phyloP scores from a whole-genome alignment of 2,888 invertebrate species.

The Epistrophella euchroma region DNA sequence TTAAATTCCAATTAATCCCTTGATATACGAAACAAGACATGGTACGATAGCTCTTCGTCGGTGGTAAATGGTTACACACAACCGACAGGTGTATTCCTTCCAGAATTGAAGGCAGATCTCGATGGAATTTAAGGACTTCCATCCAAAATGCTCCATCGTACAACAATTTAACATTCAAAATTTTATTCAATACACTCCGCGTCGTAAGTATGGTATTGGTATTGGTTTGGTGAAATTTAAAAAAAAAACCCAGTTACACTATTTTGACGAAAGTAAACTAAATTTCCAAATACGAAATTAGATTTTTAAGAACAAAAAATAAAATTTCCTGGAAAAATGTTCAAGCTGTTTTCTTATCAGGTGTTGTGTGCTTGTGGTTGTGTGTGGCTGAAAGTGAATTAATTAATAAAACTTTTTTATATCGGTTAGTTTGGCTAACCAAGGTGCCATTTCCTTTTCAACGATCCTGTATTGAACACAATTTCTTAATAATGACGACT shows the following conservation, averaged over 20 bases:
- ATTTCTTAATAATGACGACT: neutral
- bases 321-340: neutral
- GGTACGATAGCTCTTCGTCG: conserved; percentile 4
- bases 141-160: neutral
- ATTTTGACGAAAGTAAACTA: neutral
- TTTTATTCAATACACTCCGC: neutral
- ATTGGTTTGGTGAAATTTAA: neutral
- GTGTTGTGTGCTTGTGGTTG: too few relatives aligned
- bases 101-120: conserved; percentile 23
- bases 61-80: conserved; percentile 37
- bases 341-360: too few relatives aligned
- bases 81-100: conserved; percentile 25
- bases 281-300: too few relatives aligned
- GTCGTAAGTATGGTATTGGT: neutral
- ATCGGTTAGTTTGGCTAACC: neutral
- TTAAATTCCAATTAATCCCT: conserved; percentile 73
- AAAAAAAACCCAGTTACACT: neutral
- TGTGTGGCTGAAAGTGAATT: neutral
- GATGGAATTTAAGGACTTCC: conserved; percentile 37
- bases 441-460: neutral
- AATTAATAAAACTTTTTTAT: neutral
- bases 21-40: conserved; percentile 53
- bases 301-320: too few relatives aligned
- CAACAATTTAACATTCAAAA: neutral
- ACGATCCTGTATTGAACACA: neutral